These are phyloP conservation scores for Hydrozoanthus gracilis DNA, from an alignment of 92 coral and sea anemone species.

Conservation along the genomic window DNA sequence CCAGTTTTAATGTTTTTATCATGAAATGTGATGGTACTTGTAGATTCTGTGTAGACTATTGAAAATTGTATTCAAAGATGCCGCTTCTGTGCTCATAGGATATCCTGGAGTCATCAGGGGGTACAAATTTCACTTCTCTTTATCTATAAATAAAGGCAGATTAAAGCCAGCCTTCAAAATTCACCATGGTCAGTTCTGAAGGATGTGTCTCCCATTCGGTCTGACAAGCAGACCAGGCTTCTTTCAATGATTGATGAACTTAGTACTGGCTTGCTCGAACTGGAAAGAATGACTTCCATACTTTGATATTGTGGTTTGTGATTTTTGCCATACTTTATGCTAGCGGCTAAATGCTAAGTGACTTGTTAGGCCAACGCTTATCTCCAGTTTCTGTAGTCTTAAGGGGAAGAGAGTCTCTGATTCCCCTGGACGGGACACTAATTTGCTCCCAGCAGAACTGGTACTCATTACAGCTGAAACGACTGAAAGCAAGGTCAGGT, in stretches of 20 bases:
- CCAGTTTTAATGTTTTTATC: background rate
- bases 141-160: slow-evolving; percentile 39
- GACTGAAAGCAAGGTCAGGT: no score
- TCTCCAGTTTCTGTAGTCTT: no score
- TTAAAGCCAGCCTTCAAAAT: slow-evolving; percentile 59
- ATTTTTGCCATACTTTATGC: no score
- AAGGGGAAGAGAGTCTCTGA: no score
- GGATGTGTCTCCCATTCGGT: slow-evolving; percentile 61
- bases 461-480: no score
- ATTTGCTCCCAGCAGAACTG: no score
- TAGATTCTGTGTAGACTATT: slow-evolving; percentile 32
- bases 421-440: no score
- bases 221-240: slow-evolving; percentile 45
- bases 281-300: background rate
- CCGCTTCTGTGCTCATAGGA: slow-evolving; percentile 12
- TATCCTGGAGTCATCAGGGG: slow-evolving; percentile 4
- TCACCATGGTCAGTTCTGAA: slow-evolving; percentile 60
- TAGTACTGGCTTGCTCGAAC: background rate
- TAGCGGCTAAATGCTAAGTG: no score
- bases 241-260: background rate
- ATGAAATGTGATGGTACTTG: slow-evolving; percentile 44
- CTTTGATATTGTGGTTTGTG: background rate
- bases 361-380: no score
- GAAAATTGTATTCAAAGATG: slow-evolving; percentile 27
- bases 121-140: slow-evolving; percentile 24